Evolutionary conservation across 2,113 vertebrate species (phyloP), one percentile per base, ranked within the genome.

Genomic region (Sisor rabdophorus): DNA sequence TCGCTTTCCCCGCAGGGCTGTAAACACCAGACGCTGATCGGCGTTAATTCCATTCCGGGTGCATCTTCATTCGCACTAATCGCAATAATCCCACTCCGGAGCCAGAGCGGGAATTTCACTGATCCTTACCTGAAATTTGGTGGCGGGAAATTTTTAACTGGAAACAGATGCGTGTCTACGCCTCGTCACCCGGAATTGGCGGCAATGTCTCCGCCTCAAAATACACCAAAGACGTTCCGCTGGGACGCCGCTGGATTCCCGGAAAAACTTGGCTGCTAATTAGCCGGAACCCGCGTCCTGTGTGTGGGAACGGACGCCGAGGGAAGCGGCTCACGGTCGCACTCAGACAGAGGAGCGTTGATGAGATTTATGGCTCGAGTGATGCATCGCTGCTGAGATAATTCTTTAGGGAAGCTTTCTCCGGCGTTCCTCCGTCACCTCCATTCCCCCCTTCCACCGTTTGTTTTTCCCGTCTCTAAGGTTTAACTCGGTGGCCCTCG

Each of bases 391-490:
- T 86, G 84, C 81, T 75, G 78, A 85, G 82, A 72, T 63, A 75
- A 85, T 85, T 88, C 90, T 90, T 89, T 72, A n/a, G 89, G 90
- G 91, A 61, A 32, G 22, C 1, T 53, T 52, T 6, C 87, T 84
- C 87, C 83, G 84, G 85, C 86, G 1, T 17, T 15, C 19, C 59
- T 20, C 11, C 87, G 82, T 86, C 84, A 22, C 11, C 28, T 24
- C 26, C 55, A 58, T 10, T n/a, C 58, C 59, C 4, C 24, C 60
- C 36, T 87, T 81, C 87, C 84, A 86, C 86, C 86, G 89, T 91
- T 91, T 91, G 89, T 90, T 92, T 92, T 92, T 87, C 88, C 88
- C 90, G 88, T 91, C 89, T 90, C 90, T 87, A 87, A 89, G 89
- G 90, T 89, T 91, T 88, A 87, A 86, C 87, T 88, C 91, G 91